These are phyloP conservation scores for Arrhopalites spinosus DNA, from an alignment of 2,888 invertebrate genomes.

Conservation along the genomic window DNA sequence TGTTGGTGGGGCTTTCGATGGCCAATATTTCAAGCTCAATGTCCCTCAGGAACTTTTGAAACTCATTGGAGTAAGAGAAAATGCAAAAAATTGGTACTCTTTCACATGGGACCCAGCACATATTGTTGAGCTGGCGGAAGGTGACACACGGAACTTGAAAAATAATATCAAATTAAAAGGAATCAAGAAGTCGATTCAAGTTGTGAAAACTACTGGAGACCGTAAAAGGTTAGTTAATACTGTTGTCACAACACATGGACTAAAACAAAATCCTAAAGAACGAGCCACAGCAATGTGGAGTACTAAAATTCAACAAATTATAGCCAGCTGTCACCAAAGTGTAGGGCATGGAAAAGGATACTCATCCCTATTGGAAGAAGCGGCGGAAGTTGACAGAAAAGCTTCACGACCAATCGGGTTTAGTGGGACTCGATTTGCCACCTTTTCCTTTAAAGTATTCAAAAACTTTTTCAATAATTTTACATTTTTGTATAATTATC, in stretches of 20 bases:
- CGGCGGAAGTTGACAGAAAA: background rate
- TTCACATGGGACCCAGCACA: background rate
- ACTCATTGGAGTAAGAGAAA: background rate
- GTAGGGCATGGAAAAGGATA: background rate
- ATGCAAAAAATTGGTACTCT: background rate
- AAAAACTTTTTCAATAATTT: background rate
- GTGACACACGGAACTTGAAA: background rate
- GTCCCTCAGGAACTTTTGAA: background rate
- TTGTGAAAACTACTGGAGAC: no score
- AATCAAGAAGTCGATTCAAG: no score
- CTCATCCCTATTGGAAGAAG: background rate
- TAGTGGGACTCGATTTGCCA: background rate
- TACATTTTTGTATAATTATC: background rate
- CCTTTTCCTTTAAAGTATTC: background rate
- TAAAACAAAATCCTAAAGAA: no score
- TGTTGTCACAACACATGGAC: no score
- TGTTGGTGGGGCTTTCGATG: background rate
- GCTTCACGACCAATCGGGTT: background rate
- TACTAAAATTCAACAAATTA: no score
- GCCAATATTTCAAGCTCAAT: background rate
- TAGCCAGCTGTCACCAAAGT: background rate
- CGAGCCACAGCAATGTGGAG: no score
- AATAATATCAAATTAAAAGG: background rate
- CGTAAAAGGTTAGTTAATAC: no score
- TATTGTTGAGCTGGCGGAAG: background rate